Evolutionary conservation across 2,888 invertebrate species (phyloP).

Genomic region (Spicauda simplicius): DNA sequence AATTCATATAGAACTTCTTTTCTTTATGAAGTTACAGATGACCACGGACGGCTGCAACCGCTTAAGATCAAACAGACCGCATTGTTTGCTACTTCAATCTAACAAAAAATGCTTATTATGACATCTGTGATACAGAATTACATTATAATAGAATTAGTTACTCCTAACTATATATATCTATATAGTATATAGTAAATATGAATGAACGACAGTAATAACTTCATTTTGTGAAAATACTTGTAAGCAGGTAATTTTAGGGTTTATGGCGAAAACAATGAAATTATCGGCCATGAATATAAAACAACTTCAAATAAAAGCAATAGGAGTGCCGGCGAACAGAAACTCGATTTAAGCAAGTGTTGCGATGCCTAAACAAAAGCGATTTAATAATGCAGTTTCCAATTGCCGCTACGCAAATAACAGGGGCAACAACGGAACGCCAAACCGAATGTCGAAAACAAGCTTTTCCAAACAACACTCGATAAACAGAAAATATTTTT

Average conservation of each 20-base stretch:
- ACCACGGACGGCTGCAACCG: too few species aligned
- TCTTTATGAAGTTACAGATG: too few species aligned
- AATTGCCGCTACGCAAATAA: conserved; percentile 82
- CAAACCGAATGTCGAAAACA: conserved; percentile 51
- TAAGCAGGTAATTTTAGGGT: neutral
- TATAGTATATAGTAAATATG: too few species aligned
- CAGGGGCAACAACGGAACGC: conserved; percentile 62
- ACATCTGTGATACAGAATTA: too few species aligned
- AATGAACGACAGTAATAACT: too few species aligned
- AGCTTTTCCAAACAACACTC: conserved; percentile 38
- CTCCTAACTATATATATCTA: too few species aligned
- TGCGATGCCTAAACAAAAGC: conserved; percentile 81
- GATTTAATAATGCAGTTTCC: conserved; percentile 85
- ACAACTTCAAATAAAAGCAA: conserved; percentile 43
- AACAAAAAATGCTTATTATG: too few species aligned
- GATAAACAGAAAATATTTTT: conserved; percentile 27
- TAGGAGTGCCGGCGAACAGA: conserved; percentile 44
- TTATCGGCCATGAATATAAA: neutral
- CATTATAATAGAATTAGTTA: too few species aligned
- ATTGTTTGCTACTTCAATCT: too few species aligned
- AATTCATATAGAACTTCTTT: too few species aligned
- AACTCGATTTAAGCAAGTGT: conserved; percentile 65
- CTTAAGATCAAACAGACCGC: too few species aligned
- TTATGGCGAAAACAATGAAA: neutral
- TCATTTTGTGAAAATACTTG: too few species aligned